Evolutionary conservation across 2,113 vertebrate genomes (phyloP), one percentile per base, ranked within the genome.

Genomic region (Pelusios castaneus): DNA sequence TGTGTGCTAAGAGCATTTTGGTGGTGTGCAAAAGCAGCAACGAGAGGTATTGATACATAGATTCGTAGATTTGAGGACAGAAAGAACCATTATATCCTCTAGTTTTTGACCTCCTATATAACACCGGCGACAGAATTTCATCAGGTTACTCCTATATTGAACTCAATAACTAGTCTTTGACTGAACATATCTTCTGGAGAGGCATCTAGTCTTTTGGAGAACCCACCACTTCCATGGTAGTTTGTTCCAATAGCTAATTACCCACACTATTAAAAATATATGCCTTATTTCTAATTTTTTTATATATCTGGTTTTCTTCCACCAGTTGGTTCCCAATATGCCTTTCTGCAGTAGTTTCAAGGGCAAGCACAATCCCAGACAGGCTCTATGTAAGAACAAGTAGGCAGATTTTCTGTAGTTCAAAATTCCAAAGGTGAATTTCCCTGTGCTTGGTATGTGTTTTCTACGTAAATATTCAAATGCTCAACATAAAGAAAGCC

Each of bases 361-460:
- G 84, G 55, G n/a, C 38, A 25, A 84, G 8, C 86, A 78, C 79
- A 92, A 19, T 79, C 55, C 54, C 38, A 22, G 4, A 47, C 13
- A 70, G 60, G 11, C 58, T 56, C 58, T 82, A 49, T 14, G 52
- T 89, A 89, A 79, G 81, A 80, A 52, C 4, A 3, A 34, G 6
- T 47, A 80, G 14, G 43, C 45, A 34, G 55, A 84, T 8, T 88
- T 43, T 84, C 55, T 31, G 22, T 43, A 47, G 85, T n/a, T 91
- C 56, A 87, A 94, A 91, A 49, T n/a, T 91, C 56, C 84, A 94
- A 91, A 49, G n/a, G n/a, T 49, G 54, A 17, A 27, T 84, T 82
- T 90, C 73, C 54, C 81, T 16, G 56, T 49, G 38, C 5, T 11
- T 41, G 80, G 43, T 25, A 82, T 22, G 92, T 78, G 17, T 29